A percentile compares a stretch with the other conserved stretches of the same genome.
phyloP scores from a whole-genome alignment of 2,888 invertebrate species.

The Bibio marci region DNA sequence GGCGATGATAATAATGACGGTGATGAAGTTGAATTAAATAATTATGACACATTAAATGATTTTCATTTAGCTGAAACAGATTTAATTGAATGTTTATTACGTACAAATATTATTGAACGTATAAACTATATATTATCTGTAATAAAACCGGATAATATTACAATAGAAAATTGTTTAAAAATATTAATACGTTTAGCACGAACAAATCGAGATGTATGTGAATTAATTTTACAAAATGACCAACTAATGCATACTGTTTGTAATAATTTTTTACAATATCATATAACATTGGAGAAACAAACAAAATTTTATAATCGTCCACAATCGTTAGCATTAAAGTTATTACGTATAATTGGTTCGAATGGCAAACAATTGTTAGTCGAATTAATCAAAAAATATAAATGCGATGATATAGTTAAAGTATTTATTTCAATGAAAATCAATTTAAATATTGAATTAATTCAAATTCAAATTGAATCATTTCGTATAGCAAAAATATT shows the following conservation, averaged over 20 bases:
- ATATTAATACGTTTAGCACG: constrained; percentile 62
- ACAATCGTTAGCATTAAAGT: constrained; percentile 48
- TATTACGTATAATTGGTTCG: constrained; percentile 51
- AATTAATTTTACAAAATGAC: constrained; percentile 42
- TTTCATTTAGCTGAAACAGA: constrained; percentile 73
- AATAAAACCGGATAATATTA: constrained; percentile 50
- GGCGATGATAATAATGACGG: constrained; percentile 23
- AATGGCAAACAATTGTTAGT: constrained; percentile 27
- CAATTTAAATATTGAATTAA: constrained; percentile 18
- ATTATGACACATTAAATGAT: constrained; percentile 50
- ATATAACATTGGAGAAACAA: constrained; percentile 10
- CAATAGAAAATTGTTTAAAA: constrained; percentile 57
- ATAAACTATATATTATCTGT: constrained; percentile 57
- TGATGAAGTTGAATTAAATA: constrained; percentile 20
- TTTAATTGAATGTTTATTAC: constrained; percentile 50
- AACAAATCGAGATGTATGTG: constrained; percentile 51
- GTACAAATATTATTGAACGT: constrained; percentile 61
- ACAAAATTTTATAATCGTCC: constrained; percentile 42
- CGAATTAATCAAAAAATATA: constrained; percentile 14
- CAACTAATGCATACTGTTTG: constrained; percentile 45
- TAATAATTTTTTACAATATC: constrained; percentile 37
- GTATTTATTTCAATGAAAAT: constrained; percentile 18
- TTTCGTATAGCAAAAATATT: constrained; percentile 22
- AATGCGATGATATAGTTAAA: constrained; percentile 13
- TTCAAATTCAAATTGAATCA: constrained; percentile 42